Evolutionary conservation across 2,797 vertebrate genomes (phyloP), one percentile per base, ranked within the genome.

Genomic region (Poecilia gillii): DNA sequence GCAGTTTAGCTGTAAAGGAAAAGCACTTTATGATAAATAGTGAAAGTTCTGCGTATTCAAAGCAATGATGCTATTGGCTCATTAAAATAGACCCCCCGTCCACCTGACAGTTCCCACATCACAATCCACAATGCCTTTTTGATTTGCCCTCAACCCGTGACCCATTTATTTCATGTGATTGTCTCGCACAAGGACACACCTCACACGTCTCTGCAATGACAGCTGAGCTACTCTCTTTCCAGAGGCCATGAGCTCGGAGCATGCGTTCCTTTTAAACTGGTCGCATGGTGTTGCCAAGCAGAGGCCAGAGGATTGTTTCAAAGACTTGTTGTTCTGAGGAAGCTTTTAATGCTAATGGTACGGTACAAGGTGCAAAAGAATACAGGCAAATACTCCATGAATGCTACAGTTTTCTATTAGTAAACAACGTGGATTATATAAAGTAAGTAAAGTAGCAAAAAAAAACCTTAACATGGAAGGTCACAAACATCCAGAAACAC

Each of bases 81-180:
- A 71, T 94, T 93, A 94, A 96, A 96, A 95, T 95, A 96, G 89
- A 90, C 79, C 75, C 76, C 75, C 76, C 41, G 88, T 90, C 90
- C 89, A 90, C 89, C 89, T 94, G 93, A 94, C 92, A 87, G 93
- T 87, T 78, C 81, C 85, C 79, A 72, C 81, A 87, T 84, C 84
- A 82, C 88, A 85, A 88, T 82, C 73, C 83, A 88, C 78, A 82
- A 81, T 84, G 86, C 89, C 79, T 81, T 80, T 91, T 82, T 89
- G 80, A 92, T 92, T 91, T 93, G 92, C 81, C 92, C 92, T 92
- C 81, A 85, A 94, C 88, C 88, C 82, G 20, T 92, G 90, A 91
- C 90, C 89, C 66, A 88, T 89, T 91, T 90, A 83, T 88, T 90
- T 85, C 92, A 90, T 88, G 82, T 86, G 86, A 86, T 87, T 77